These are phyloP conservation scores for Brachionus rubens DNA, from an alignment of 1,140 invertebrate species.

Conservation along the genomic window DNA sequence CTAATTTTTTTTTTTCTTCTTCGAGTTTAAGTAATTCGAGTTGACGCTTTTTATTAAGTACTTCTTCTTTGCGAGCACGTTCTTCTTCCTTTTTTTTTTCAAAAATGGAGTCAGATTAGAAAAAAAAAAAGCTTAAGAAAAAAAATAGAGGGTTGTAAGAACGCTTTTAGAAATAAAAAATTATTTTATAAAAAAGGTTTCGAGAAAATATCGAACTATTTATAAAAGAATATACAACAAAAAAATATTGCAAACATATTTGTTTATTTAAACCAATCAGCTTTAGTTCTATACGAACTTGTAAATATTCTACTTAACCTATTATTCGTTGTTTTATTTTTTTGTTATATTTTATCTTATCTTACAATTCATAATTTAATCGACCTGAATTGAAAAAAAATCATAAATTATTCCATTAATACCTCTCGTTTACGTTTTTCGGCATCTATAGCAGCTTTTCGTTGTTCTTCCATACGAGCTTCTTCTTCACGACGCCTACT, in stretches of 20 bases:
- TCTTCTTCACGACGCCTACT: constrained; percentile 26
- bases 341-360: background rate
- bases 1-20: constrained; percentile 37
- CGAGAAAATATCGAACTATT: background rate
- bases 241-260: background rate
- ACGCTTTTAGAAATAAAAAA: constrained; percentile 4
- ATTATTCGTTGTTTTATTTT: constrained; percentile 37
- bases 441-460: background rate
- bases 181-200: background rate
- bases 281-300: background rate
- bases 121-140: constrained; percentile 1
- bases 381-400: background rate
- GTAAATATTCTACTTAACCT: constrained; percentile 29
- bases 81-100: constrained; percentile 42
- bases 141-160: background rate
- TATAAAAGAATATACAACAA: constrained; percentile 16
- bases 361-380: constrained; percentile 3
- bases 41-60: constrained; percentile 18
- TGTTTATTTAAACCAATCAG: constrained; percentile 3
- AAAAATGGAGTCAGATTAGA: background rate
- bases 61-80: constrained; percentile 25
- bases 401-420: background rate
- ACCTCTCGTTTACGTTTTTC: constrained; percentile 32
- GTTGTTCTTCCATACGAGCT: background rate
- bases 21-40: constrained; percentile 37